Base-by-base conservation (phyloP, 2,888 invertebrate genomes). In the Cephalotes varians region DNA sequence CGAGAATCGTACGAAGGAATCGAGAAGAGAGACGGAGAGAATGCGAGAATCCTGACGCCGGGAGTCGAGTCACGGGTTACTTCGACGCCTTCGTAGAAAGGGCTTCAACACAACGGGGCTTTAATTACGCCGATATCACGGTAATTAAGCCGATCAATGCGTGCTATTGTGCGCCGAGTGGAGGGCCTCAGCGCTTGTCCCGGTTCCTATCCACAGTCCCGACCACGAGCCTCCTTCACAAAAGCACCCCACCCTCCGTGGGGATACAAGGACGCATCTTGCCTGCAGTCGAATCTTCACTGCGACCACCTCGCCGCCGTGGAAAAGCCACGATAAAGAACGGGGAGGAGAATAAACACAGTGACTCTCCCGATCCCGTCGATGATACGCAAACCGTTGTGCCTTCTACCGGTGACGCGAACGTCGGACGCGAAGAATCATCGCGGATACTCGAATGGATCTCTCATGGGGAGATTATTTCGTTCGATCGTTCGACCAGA, bases 81-180 rank as follows among this genome's bases (percentile, higher is more conserved):
- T 86, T 89, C 86, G 87, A 88, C 87, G 84, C 79, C 88, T 88
- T 84, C 85, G 89, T 79, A 88, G 87, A 85, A 83, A 88, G 87
- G 90, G 90, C 85, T 83, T 85, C 79, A 88, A 87, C 91, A 93
- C 93, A 93, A 94, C 93, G 91, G 93, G 83, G 90, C 92, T 93
- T 93, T 94, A 94, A 94, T 94, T 94, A 93, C 93, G 91, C 91
- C 92, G 93, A 93, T 94, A 94, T 94, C 94, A 94, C 92, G 93
- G 93, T 93, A 93, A 94, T 94, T 93, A 93, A 93, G 92, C 90
- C 91, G 93, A 92, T 93, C 93, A 93, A 93, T 93, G 91, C 90
- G 88, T 87, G 82, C 91, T 91, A 93, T 94, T 93, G 92, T 94
- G 86, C 88, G 83, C 83, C 74, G 71, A 79, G 82, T 47, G 44